These are phyloP conservation scores for Oreochromis niloticus DNA, from an alignment of 2,113 vertebrate genomes.

Conservation along the genomic window DNA sequence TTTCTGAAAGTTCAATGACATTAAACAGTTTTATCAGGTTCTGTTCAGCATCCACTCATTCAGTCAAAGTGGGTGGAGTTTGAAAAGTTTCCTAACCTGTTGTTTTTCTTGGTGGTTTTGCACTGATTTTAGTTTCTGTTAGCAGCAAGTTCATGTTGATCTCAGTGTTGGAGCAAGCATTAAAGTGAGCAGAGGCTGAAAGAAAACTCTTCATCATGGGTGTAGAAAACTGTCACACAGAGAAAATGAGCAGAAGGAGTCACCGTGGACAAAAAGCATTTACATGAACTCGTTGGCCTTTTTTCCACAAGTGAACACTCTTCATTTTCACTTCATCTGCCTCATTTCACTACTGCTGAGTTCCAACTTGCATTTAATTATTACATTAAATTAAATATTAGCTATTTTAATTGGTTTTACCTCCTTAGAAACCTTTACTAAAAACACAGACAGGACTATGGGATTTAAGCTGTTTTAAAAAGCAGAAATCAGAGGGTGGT, in stretches of 20 bases:
- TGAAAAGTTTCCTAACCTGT: neutral
- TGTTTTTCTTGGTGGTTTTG: neutral
- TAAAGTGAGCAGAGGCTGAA: neutral
- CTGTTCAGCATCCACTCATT: fast-evolving
- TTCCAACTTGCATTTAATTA: fast-evolving
- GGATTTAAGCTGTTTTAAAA: neutral
- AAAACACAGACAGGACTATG: neutral
- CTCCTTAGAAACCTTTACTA: fast-evolving
- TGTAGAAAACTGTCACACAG: neutral
- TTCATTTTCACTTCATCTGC: neutral
- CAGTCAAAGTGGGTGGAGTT: neutral
- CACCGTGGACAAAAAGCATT: neutral
- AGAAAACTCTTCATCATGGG: neutral
- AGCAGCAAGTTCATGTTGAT: fast-evolving
- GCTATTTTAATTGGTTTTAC: neutral
- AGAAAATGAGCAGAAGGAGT: neutral
- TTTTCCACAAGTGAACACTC: neutral
- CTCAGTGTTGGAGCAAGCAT: fast-evolving
- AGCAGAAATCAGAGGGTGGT: neutral
- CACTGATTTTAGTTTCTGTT: neutral
- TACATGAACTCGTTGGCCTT: fast-evolving
- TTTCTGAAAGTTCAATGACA: neutral
- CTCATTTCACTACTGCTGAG: neutral
- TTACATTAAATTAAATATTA: neutral
- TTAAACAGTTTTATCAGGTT: neutral